These are phyloP conservation scores for Hydropsyche tenuis DNA, from an alignment of 1,140 invertebrate genomes.

Conservation along the genomic window DNA sequence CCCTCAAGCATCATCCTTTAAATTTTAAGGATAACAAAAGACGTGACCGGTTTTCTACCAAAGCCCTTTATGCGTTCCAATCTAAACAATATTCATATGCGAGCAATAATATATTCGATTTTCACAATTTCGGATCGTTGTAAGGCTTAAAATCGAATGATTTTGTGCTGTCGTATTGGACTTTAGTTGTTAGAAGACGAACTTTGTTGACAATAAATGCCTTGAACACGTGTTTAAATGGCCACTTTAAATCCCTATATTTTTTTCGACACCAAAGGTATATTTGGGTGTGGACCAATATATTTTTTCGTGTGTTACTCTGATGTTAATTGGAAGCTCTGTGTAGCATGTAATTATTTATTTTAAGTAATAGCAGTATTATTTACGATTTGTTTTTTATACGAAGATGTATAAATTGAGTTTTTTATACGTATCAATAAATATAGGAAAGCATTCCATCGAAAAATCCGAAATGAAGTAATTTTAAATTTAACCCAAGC, in stretches of 20 bases:
- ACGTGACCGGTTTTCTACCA: conserved; percentile 39
- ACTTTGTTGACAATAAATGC: conserved; percentile 45
- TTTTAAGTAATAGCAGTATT: too few relatives aligned
- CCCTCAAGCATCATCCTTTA: conserved; percentile 37
- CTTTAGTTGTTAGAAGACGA: background rate
- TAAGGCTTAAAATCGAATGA: background rate
- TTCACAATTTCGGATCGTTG: background rate
- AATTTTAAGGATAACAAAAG: conserved; percentile 36
- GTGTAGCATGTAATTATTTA: background rate
- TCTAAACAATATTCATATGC: background rate
- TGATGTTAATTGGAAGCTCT: background rate
- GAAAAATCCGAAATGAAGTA: too few relatives aligned
- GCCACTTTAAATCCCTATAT: conserved; percentile 41
- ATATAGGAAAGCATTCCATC: too few relatives aligned
- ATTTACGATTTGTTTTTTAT: too few relatives aligned
- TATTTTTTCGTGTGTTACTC: conserved; percentile 11
- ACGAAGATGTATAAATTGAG: too few relatives aligned
- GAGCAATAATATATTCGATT: background rate
- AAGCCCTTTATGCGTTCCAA: background rate
- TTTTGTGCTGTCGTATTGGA: background rate
- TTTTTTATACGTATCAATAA: too few relatives aligned
- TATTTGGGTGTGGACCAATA: conserved; percentile 41
- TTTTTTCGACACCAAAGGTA: conserved; percentile 37
- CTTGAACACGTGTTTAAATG: conserved; percentile 46
- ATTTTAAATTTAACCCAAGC: too few relatives aligned